These are phyloP conservation scores for Galerucella pusilla DNA, from an alignment of 2,888 invertebrate species.

Conservation along the genomic window DNA sequence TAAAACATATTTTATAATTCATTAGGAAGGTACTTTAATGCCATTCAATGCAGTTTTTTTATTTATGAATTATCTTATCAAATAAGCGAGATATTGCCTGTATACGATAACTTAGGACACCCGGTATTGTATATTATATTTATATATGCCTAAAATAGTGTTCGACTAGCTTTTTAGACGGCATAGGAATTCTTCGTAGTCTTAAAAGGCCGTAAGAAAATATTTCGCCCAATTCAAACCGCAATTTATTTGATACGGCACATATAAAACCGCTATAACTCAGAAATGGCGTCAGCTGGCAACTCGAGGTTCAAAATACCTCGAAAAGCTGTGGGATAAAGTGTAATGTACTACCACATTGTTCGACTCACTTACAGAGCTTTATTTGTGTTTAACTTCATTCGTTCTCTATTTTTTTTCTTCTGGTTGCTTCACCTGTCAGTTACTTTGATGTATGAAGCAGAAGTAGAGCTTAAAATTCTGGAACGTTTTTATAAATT, in stretches of 20 bases:
- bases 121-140: no score
- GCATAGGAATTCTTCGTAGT: not conserved
- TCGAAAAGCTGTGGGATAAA: conserved; percentile 2
- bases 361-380: conserved; percentile 2
- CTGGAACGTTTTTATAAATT: not conserved
- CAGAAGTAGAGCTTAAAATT: not conserved
- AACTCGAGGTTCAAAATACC: not conserved
- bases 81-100: not conserved
- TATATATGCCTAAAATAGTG: not conserved
- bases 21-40: no score
- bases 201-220: not conserved
- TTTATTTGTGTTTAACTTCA: not conserved
- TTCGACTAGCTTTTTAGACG: not conserved
- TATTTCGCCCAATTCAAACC: not conserved
- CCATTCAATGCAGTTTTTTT: no score
- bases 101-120: no score
- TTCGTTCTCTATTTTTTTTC: not conserved
- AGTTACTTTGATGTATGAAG: not conserved
- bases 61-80: not conserved
- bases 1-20: no score
- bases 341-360: not conserved
- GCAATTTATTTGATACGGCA: conserved; percentile 1
- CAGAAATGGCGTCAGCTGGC: conserved; percentile 3
- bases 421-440: not conserved
- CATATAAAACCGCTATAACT: not conserved